Base-by-base conservation (phyloP, 2,888 invertebrate genomes). In the Drosophila parthenogenetica region DNA sequence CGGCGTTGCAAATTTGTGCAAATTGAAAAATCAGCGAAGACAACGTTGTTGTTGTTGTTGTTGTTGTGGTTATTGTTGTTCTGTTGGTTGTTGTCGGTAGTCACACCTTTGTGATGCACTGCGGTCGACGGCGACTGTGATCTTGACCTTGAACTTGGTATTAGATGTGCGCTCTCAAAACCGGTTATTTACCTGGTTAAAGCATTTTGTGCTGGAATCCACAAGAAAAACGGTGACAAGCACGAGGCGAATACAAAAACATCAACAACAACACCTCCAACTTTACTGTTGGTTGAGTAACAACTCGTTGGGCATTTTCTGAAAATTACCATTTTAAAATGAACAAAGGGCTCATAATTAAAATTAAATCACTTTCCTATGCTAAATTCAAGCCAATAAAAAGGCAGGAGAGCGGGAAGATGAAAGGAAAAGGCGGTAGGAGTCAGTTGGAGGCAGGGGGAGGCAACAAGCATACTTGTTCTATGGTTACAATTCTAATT, bases 61-160 rank as follows among this genome's bases (percentile, higher is more conserved):
- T 22, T 22, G 19, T 50, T 19, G 11, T 49, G 13, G 32, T 51
- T 16, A 17, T 29, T 19, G 54, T 59, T 46, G 32, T 16, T 35
- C 29, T 29, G 29, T 13, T 35, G 32, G 22, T 5, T 32, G 32
- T 13, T 35, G 39, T 54, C 39, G 57, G 22, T 58, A 77, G 87
- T 84, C 87, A 81, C 87, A 87, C 87, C 81, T 82, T 83, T 69
- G 76, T 66, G 73, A 76, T 76, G 76, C 76, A 76, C 64, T 79
- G 76, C 37, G 45, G 61, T 22, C 60, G 63, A 65, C 65, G 72
- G 69, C 60, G 59, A 39, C 61, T 29, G 63, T 58, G 62, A 54
- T 63, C 62, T 84, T 78, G 72, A 87, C 87, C 87, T 88, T 87
- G 89, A 87, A 87, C 87, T 87, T 87, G 87, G 89, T 87, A 87